A percentile compares a stretch with the other conserved stretches of the same genome.
phyloP scores from a whole-genome alignment of 2,888 invertebrate genomes.

The Adineta ricciae region DNA sequence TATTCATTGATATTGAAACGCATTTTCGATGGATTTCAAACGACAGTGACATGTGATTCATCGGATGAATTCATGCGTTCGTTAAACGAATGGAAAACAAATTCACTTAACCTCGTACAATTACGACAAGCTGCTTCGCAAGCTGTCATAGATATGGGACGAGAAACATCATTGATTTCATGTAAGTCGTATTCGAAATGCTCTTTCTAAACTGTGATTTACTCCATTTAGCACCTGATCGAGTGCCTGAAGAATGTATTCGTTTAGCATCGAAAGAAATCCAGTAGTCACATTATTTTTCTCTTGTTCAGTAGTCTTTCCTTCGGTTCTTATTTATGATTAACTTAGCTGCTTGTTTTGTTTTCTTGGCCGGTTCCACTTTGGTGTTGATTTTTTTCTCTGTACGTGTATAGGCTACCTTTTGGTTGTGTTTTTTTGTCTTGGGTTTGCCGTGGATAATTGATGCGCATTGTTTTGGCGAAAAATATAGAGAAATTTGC shows the following conservation, averaged over 20 bases:
- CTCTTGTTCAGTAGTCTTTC: background rate
- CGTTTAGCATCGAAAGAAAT: background rate
- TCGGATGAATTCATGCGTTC: conserved; percentile 81
- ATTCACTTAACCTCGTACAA: conserved; percentile 84
- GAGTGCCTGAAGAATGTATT: background rate
- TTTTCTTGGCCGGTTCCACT: background rate
- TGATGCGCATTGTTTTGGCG: background rate
- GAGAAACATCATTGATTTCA: background rate
- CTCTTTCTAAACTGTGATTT: background rate
- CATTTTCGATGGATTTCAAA: conserved; percentile 76
- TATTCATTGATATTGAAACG: conserved; percentile 82
- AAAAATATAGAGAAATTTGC: background rate
- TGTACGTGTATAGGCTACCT: background rate
- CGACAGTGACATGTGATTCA: conserved; percentile 79
- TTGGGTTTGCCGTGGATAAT: background rate
- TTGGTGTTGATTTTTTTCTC: background rate
- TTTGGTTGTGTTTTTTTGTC: background rate
- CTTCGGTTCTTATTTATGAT: background rate
- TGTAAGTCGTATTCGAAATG: background rate
- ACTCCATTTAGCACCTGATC: background rate
- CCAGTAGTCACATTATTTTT: background rate
- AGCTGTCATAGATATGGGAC: background rate
- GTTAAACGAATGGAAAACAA: conserved; percentile 84
- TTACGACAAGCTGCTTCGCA: conserved; percentile 56
- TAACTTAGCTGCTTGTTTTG: background rate